phyloP scores from a whole-genome alignment of 2,888 invertebrate genomes.

The Pheosia gnoma region DNA sequence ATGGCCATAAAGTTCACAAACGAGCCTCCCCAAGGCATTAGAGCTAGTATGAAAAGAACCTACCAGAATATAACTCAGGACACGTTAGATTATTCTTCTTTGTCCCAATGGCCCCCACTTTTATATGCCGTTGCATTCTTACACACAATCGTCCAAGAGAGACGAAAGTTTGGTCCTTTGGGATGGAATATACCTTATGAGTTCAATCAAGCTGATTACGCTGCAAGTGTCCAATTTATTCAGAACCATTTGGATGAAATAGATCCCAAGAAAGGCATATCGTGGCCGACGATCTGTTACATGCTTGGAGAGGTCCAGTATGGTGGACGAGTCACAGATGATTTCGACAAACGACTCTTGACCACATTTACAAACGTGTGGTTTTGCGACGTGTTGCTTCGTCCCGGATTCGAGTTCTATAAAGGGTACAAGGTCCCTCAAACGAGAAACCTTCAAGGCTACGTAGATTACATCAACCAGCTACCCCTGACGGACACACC shows the following conservation, averaged over 20 bases:
- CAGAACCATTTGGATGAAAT: conserved; percentile 98
- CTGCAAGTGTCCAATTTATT: conserved; percentile 97
- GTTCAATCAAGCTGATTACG: conserved; percentile 98
- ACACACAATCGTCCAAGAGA: conserved; percentile 97
- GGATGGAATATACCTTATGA: conserved; percentile 99
- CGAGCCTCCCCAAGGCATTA: conserved; percentile 97
- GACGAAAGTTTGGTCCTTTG: conserved; percentile 97
- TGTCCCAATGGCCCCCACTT: conserved; percentile 96
- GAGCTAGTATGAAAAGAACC: conserved; percentile 96
- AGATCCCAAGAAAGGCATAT: conserved; percentile 98
- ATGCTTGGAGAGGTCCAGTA: conserved; percentile 97
- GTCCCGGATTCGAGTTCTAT: conserved; percentile 96
- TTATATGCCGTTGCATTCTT: conserved; percentile 97
- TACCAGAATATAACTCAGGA: conserved; percentile 96
- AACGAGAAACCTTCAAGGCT: conserved; percentile 89
- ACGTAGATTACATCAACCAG: conserved; percentile 93
- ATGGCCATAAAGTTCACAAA: conserved; percentile 99
- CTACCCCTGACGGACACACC: conserved; percentile 95
- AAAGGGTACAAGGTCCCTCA: conserved; percentile 96
- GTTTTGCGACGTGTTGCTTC: conserved; percentile 95
- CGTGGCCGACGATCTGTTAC: conserved; percentile 98
- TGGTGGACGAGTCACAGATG: conserved; percentile 97
- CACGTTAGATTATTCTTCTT: conserved; percentile 94
- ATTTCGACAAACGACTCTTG: conserved; percentile 96
- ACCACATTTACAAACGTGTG: conserved; percentile 97